Conservation (phyloP, 2,888 invertebrate genomes). For the Ectemnius cavifrons region DNA sequence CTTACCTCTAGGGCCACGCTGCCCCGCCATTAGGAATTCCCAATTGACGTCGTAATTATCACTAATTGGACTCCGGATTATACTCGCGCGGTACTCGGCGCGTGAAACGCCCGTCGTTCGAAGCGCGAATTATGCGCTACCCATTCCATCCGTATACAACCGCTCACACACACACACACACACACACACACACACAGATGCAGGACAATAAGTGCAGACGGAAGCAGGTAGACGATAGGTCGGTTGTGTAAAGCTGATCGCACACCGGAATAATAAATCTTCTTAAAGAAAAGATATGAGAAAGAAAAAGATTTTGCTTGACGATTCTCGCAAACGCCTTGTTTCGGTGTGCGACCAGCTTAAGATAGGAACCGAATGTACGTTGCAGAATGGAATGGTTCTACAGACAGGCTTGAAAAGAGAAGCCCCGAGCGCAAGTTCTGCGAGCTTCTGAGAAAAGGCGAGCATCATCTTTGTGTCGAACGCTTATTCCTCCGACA, state of each 20-base stretch:
- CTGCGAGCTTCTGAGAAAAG: background rate
- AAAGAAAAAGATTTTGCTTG: too few species aligned
- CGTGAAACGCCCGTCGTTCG: conserved; percentile 62
- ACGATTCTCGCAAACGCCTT: too few species aligned
- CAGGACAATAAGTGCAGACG: too few species aligned
- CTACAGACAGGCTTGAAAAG: too few species aligned
- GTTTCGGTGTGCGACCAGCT: too few species aligned
- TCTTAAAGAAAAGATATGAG: too few species aligned
- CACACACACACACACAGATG: too few species aligned
- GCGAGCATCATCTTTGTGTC: conserved; percentile 7
- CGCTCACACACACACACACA: too few species aligned
- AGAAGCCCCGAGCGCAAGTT: background rate
- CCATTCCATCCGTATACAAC: conserved; percentile 18
- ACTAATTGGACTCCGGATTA: conserved; percentile 72
- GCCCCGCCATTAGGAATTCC: conserved; percentile 65
- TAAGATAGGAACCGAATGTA: background rate
- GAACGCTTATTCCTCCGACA: conserved; percentile 9
- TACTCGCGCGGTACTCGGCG: conserved; percentile 60
- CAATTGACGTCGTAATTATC: conserved; percentile 73
- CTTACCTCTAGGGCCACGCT: conserved; percentile 34
- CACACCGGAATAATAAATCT: too few species aligned
- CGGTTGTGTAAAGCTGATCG: too few species aligned
- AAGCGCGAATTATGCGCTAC: conserved; percentile 67
- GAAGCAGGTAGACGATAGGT: too few species aligned
- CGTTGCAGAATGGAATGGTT: conserved; percentile 14